Evolutionary conservation across 2,797 vertebrate species (phyloP).

Genomic region (Clarias laeviceps): DNA sequence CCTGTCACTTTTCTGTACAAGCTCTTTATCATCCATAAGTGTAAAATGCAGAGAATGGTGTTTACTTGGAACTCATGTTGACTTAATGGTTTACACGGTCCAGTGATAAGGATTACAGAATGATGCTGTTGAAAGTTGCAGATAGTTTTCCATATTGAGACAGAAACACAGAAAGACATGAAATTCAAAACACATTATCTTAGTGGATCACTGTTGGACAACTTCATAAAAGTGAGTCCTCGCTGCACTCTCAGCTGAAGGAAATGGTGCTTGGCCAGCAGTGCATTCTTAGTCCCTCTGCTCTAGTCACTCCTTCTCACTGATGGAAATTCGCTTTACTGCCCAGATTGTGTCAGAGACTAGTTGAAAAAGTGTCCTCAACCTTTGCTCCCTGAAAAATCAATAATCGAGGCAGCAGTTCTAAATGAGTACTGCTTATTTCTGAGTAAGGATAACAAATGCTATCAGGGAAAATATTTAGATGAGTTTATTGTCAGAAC

Average conservation of each 20-base stretch:
- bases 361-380: slow-evolving; percentile 47
- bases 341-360: slow-evolving; percentile 52
- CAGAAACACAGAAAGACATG: not conserved
- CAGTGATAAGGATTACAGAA: slow-evolving; percentile 14
- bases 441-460: slow-evolving; percentile 42
- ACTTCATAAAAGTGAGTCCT: slow-evolving; percentile 25
- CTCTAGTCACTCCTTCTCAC: slow-evolving; percentile 46
- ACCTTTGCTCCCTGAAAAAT: slow-evolving; percentile 54
- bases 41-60: not conserved
- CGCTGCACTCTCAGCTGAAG: slow-evolving; percentile 15
- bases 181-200: slow-evolving; percentile 25
- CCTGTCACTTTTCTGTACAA: not conserved
- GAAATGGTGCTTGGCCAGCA: slow-evolving; percentile 30
- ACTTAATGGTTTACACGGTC: slow-evolving; percentile 20
- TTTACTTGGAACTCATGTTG: slow-evolving; percentile 32
- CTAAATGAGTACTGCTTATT: slow-evolving; percentile 49
- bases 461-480: slow-evolving; percentile 46
- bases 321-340: slow-evolving; percentile 43
- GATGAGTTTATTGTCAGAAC: slow-evolving; percentile 28
- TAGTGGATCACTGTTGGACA: slow-evolving; percentile 19
- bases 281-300: slow-evolving; percentile 26
- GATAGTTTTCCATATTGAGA: slow-evolving; percentile 2
- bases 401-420: slow-evolving; percentile 49
- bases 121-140: not conserved
- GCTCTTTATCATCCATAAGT: not conserved